Percentiles rank a stretch among this genome's conserved stretches.
Conservation (phyloP, 2,888 invertebrate species). For the Miltochrista miniata region DNA sequence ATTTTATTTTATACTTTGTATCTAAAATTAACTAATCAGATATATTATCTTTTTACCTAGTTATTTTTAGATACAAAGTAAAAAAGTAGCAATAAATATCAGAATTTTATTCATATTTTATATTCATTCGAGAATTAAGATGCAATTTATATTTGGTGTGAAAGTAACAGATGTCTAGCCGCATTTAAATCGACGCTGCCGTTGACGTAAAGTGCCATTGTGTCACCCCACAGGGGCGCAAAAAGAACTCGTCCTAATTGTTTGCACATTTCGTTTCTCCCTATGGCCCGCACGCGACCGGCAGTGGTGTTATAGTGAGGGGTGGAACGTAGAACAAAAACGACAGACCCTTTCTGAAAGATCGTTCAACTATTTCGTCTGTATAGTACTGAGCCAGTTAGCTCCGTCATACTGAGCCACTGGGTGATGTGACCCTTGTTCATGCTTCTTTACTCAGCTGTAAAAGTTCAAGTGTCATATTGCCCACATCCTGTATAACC, state of each 20-base stretch:
- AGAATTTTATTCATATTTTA: conserved; percentile 32
- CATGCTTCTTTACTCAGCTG: no score
- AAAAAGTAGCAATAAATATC: conserved; percentile 3
- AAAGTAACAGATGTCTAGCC: conserved; percentile 72
- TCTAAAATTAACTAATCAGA: no score
- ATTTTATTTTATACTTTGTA: no score
- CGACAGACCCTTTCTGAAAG: not conserved
- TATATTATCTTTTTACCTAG: no score
- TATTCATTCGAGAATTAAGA: conserved; percentile 43
- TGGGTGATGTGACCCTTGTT: not conserved
- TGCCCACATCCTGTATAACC: no score
- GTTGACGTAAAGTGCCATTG: conserved; percentile 75
- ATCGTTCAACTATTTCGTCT: not conserved
- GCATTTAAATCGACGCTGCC: conserved; percentile 66
- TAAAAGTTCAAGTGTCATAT: no score
- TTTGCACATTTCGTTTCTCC: conserved; percentile 78
- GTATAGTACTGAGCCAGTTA: not conserved
- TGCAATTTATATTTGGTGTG: conserved; percentile 60
- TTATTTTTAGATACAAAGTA: no score
- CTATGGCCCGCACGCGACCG: conserved; percentile 47
- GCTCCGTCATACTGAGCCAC: not conserved
- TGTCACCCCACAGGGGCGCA: conserved; percentile 58
- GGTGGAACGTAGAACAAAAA: conserved; percentile 9
- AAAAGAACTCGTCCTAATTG: conserved; percentile 78
- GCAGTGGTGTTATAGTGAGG: conserved; percentile 35